Conservation (phyloP, 2,888 invertebrate species). For the Cataglyphis rosenhaueri region DNA sequence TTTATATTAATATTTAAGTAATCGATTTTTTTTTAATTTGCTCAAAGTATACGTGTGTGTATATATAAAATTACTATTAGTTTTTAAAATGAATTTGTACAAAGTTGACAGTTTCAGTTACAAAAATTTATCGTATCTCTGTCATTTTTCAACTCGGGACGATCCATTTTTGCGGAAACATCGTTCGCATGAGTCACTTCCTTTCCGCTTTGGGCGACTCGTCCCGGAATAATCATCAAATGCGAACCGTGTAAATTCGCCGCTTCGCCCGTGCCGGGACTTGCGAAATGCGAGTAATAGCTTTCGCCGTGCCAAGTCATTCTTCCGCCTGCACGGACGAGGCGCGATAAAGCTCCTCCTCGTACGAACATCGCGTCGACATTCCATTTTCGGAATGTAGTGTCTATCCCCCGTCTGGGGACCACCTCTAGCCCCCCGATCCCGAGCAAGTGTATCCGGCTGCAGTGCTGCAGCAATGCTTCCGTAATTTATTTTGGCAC, state of each 20-base stretch:
- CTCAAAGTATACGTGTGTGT: neutral
- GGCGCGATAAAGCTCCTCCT: conserved; percentile 50
- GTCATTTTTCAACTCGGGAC: neutral
- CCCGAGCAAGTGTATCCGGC: conserved; percentile 28
- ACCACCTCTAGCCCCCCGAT: conserved; percentile 37
- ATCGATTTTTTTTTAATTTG: neutral
- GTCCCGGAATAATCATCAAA: conserved; percentile 37
- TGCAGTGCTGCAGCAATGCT: conserved; percentile 20
- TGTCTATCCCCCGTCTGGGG: conserved; percentile 33
- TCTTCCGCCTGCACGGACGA: conserved; percentile 49
- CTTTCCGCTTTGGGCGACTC: conserved; percentile 12
- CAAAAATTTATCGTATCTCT: conserved; percentile 4
- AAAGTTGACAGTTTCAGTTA: conserved; percentile 12
- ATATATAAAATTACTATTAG: neutral
- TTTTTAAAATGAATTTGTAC: neutral
- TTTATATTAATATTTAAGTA: neutral
- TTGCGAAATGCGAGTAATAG: conserved; percentile 49
- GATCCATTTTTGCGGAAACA: conserved; percentile 6
- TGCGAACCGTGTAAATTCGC: conserved; percentile 43
- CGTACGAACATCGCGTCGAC: conserved; percentile 49
- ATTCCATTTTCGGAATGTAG: conserved; percentile 55
- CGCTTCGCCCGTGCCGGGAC: conserved; percentile 40
- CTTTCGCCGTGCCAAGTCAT: conserved; percentile 48
- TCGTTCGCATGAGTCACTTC: conserved; percentile 20
- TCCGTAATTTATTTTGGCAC: conserved; percentile 45